Percentiles rank a stretch among this genome's conserved stretches.
phyloP scores from a whole-genome alignment of 2,113 vertebrate species.

The Chamaea fasciata region DNA sequence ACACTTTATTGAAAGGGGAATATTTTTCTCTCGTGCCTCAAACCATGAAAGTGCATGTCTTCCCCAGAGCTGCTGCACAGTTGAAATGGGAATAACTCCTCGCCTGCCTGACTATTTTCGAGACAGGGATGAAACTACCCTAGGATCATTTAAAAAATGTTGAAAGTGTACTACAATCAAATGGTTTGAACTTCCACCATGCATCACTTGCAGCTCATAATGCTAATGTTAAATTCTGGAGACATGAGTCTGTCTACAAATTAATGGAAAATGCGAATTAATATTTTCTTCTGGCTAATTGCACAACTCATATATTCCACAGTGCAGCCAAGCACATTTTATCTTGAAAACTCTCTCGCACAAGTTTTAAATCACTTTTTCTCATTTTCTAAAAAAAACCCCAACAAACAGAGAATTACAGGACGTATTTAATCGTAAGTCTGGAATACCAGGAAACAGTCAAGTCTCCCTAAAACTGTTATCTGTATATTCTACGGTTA shows the following conservation, averaged over 20 bases:
- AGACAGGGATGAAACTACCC: constrained; percentile 10
- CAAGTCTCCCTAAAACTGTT: neutral
- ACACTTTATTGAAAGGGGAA: constrained; percentile 51
- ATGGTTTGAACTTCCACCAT: constrained; percentile 43
- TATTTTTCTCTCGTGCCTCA: constrained; percentile 31
- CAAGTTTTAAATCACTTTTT: neutral
- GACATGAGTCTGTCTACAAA: constrained; percentile 54
- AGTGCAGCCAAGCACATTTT: neutral
- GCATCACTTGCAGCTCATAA: constrained; percentile 12
- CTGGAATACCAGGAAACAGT: neutral
- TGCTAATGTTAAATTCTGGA: constrained; percentile 48
- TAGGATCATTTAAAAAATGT: neutral
- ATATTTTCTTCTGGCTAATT: constrained; percentile 48
- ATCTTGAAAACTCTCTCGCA: neutral
- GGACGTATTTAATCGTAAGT: neutral
- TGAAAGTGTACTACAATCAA: constrained; percentile 29
- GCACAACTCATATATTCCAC: neutral
- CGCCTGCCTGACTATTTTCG: neutral
- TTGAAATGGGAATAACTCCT: constrained; percentile 52
- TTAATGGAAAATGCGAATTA: constrained; percentile 58
- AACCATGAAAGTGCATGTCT: constrained; percentile 24
- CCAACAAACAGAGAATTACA: neutral
- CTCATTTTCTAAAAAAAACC: neutral
- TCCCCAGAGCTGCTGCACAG: constrained; percentile 2
- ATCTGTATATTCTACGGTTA: neutral